phyloP scores from a whole-genome alignment of 2,113 vertebrate species.

The Triplophysa rosa region DNA sequence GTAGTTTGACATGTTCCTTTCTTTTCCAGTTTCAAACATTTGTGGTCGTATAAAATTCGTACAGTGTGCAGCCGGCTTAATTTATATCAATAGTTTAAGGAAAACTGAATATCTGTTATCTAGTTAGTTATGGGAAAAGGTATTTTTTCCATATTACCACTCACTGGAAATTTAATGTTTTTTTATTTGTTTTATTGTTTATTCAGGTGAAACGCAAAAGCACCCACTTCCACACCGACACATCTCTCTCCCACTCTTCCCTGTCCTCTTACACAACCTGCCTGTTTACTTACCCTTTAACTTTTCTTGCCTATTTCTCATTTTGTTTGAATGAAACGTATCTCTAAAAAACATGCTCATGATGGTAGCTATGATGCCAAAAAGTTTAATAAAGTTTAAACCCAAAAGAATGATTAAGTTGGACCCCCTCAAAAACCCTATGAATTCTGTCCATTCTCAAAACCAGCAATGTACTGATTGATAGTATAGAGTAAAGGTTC shows the following conservation, averaged over 20 bases:
- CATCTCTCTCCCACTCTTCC: constrained; percentile 45
- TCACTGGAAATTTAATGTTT: constrained; percentile 60
- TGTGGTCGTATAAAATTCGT: too few relatives aligned
- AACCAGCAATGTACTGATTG: not conserved
- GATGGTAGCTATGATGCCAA: not conserved
- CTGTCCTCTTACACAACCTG: constrained; percentile 45
- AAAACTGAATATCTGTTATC: not conserved
- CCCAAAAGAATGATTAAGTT: not conserved
- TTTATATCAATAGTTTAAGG: not conserved
- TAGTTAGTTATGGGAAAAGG: too few relatives aligned
- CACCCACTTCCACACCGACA: constrained; percentile 43
- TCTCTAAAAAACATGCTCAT: not conserved
- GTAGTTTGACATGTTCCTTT: too few relatives aligned
- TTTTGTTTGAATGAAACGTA: not conserved
- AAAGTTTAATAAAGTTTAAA: not conserved
- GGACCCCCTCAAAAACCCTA: not conserved
- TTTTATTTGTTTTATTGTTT: constrained; percentile 62
- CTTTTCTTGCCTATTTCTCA: constrained; percentile 34
- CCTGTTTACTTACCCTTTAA: constrained; percentile 48
- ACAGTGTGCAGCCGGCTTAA: too few relatives aligned
- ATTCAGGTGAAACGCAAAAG: constrained; percentile 71
- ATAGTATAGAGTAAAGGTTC: not conserved
- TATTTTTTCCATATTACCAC: not conserved
- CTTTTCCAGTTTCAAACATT: too few relatives aligned
- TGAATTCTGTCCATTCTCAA: not conserved